phyloP scores from a whole-genome alignment of 2,797 vertebrate genomes.

The Acanthopagrus latus region DNA sequence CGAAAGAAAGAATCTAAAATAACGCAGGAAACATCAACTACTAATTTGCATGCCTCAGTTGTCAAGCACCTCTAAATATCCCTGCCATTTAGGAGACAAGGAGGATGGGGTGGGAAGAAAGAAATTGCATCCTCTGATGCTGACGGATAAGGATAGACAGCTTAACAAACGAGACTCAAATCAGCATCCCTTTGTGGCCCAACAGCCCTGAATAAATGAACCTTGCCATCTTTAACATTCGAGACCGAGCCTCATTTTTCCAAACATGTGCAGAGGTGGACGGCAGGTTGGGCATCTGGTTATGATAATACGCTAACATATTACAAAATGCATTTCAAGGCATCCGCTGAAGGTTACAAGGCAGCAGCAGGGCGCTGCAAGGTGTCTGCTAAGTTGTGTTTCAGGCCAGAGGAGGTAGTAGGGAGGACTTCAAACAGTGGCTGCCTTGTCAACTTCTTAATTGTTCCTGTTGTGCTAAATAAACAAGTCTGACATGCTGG shows the following conservation, averaged over 20 bases:
- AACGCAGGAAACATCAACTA: slow-evolving; percentile 57
- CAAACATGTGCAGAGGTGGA: slow-evolving; percentile 60
- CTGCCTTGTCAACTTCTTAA: slow-evolving; percentile 66
- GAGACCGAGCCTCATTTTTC: slow-evolving; percentile 56
- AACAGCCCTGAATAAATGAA: slow-evolving; percentile 78
- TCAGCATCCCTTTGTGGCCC: slow-evolving; percentile 75
- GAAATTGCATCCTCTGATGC: slow-evolving; percentile 79
- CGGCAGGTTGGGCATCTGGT: slow-evolving; percentile 68
- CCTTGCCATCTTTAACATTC: slow-evolving; percentile 72
- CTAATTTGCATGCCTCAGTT: slow-evolving; percentile 81
- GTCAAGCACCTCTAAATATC: slow-evolving; percentile 80
- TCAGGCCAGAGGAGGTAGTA: slow-evolving; percentile 38
- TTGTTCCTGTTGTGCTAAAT: slow-evolving; percentile 75
- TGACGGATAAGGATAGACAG: slow-evolving; percentile 82
- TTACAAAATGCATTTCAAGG: slow-evolving; percentile 70
- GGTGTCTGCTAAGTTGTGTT: slow-evolving; percentile 50
- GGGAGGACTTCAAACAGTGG: slow-evolving; percentile 59
- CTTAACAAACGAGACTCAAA: slow-evolving; percentile 84
- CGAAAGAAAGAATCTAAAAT: slow-evolving; percentile 35
- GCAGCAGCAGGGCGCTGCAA: slow-evolving; percentile 49
- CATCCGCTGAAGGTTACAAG: slow-evolving; percentile 68
- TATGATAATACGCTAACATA: slow-evolving; percentile 68
- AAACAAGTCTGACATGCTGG: slow-evolving; percentile 72
- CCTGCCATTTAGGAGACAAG: slow-evolving; percentile 74
- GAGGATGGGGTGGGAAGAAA: slow-evolving; percentile 69